Base-by-base conservation (phyloP, 1,140 invertebrate species). In the Drosophila rufa region DNA sequence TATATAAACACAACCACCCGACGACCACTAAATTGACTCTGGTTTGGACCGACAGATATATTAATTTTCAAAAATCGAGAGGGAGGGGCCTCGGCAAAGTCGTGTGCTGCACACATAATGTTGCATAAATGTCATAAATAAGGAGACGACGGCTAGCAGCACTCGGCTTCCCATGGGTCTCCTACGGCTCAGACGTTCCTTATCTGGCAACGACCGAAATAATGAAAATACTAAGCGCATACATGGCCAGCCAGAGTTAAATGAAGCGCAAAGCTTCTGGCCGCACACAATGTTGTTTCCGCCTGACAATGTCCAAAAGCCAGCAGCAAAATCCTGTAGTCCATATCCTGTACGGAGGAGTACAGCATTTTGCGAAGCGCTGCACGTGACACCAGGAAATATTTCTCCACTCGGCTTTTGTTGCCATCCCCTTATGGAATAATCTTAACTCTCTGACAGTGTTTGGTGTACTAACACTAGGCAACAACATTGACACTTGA, bases 121-220 rank as follows among this genome's bases (percentile, higher is more conserved):
- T 77, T 83, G 68, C 84, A 87, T 71, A 80, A 75, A 75, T 80
- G 80, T 75, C 80, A 83, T 64, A 70, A 75, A 70, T 68, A 55
- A 62, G 43, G 53, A 53, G 57, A 19, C 59, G 57, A 40, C 59
- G 51, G 57, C 68, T 80, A 80, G 73, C 84, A 86, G 66, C 75
- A 64, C 58, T 40, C 36, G 15, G 22, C 45, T 25, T 15, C 46
- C 48, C 61, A 36, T 22, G 56, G 42, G 38, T 40, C 33, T 40
- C 53, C 25, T 56, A 65, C 57, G 65, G 25, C 47, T 66, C 46
- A 46, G 61, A 43, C 30, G 30, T n/a, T 17, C 2, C 57, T 27
- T 40, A 25, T 51, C 70, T n/a, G 33, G 38, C 27, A 25, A 48
- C 8, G n/a, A 6, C 9, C 46, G 60, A 48, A 60, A 77, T 67